Evolutionary conservation across 2,888 invertebrate genomes (phyloP), one percentile per base, ranked within the genome.

Genomic region (Colostygia pectinataria): DNA sequence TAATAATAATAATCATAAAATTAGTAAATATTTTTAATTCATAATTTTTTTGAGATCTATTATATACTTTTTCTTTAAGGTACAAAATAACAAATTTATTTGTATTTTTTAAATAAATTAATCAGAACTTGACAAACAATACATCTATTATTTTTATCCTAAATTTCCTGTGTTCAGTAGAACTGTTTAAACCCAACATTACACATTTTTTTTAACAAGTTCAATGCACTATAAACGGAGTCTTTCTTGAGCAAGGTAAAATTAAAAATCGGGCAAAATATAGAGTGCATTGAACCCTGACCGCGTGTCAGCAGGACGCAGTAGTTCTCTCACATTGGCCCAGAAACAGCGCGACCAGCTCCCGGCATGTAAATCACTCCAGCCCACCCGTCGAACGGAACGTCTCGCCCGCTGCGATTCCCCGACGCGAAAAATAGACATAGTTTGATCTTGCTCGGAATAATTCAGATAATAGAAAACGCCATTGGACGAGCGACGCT

Each of bases 371-470:
- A 86, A 85, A 87, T 87, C 85, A 84, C 80, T 77, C 75, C 74
- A 68, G 73, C 63, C 75, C 73, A 66, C 63, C 71, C 78, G 80
- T 72, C 80, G 80, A 73, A 69, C 71, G 68, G 74, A 75, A 50
- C 60, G 60, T 46, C 55, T 50, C 81, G 81, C 75, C 68, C 71
- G 74, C 74, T 66, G 73, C 75, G 63, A 68, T 65, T 69, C 68
- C 66, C 65, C 77, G 74, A 71, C 74, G 83, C 88, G 80, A 82
- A 88, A 88, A 88, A 88, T 87, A 88, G 84, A 85, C 72, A 78
- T 79, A 77, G 75, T 82, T 82, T 81, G 72, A 80, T 82, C 78
- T 79, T 71, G 76, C 80, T 73, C 73, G 77, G 82, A 84, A 83
- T 83, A 74, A 83, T 80, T 81, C 73, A 69, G 75, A 82, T 82